Evolutionary conservation across 1,140 invertebrate genomes (phyloP), one percentile per base, ranked within the genome.

Genomic region (Hypsibius dujardini): DNA sequence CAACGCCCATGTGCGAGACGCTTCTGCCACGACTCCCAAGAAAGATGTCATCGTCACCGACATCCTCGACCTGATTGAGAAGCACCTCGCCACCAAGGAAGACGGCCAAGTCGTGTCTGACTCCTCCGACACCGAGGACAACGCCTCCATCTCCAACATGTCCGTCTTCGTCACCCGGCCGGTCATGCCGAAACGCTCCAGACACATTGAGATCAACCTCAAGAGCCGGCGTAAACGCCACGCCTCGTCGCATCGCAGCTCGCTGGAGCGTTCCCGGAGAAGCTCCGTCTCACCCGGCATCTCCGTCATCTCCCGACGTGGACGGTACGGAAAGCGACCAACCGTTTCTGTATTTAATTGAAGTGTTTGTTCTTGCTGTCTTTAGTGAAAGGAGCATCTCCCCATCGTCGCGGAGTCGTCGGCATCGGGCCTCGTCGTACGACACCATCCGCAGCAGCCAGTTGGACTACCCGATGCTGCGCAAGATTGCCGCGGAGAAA

Each of bases 121-220:
- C 45, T 56, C 7, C n/a, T 67, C 62, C 12, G 62, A 67, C 62
- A 42, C 7, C 3, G 62, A 67, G 3, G 42, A 42, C 3, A 42
- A 3, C 45, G 62, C 3, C 42, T 67, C 62, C 42, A 67, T 67
- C 62, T 67, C 62, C 42, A 67, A 67, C 7, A 67, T 67, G 62
- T 7, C 62, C 7, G 42, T 67, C 62, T 67, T 67, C 62, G 62
- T 12, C 45, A 42, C 12, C 3, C 12, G 45, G 42, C 50, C 50
- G 7, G 7, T 56, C 50, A 56, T 56, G 7, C 50, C 7, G 7
- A 56, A 56, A 56, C 7, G n/a, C 7, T 56, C 50, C 50, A n/a
- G n/a, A n/a, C 7, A 56, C 7, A 56, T 56, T 56, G 50, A 56
- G n/a, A 56, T 56, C 50, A 56, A 56, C 50, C 50, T 56, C 7